Conservation (phyloP, 1,140 invertebrate genomes). For the Melanaphis sacchari region DNA sequence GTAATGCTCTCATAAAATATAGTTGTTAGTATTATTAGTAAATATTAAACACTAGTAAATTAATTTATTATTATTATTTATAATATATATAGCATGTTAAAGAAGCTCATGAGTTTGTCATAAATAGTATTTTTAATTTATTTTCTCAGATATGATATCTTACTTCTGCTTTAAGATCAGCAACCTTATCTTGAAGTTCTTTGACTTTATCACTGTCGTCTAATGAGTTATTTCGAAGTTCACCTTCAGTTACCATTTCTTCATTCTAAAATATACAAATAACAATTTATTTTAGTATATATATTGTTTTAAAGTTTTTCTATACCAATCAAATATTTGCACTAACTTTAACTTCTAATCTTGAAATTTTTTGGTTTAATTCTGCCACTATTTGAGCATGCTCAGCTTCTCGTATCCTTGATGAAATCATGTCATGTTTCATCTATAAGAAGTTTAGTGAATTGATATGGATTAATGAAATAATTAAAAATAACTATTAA, state of each 20-base stretch:
- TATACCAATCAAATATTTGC: slow-evolving; percentile 57
- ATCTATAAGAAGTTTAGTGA: slow-evolving; percentile 67
- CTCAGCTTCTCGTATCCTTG: slow-evolving; percentile 92
- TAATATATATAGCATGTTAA: background rate
- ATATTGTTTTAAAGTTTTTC: background rate
- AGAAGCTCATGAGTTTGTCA: background rate
- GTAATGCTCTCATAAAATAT: background rate
- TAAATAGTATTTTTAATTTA: background rate
- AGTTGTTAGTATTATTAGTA: background rate
- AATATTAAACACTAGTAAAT: background rate
- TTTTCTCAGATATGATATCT: slow-evolving; percentile 60
- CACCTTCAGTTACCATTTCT: slow-evolving; percentile 88
- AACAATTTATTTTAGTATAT: background rate
- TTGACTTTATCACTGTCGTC: slow-evolving; percentile 84
- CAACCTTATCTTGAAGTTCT: slow-evolving; percentile 89
- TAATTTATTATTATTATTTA: background rate
- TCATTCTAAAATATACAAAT: slow-evolving; percentile 75
- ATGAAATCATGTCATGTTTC: slow-evolving; percentile 94
- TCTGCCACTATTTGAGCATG: slow-evolving; percentile 93
- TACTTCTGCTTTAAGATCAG: slow-evolving; percentile 91
- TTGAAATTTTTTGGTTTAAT: slow-evolving; percentile 91
- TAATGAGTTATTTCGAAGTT: slow-evolving; percentile 76
- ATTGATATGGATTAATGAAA: background rate
- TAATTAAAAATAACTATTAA: background rate
- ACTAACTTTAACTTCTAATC: slow-evolving; percentile 87